phyloP scores from a whole-genome alignment of 2,113 vertebrate genomes.

The Ceyx margarethae region DNA sequence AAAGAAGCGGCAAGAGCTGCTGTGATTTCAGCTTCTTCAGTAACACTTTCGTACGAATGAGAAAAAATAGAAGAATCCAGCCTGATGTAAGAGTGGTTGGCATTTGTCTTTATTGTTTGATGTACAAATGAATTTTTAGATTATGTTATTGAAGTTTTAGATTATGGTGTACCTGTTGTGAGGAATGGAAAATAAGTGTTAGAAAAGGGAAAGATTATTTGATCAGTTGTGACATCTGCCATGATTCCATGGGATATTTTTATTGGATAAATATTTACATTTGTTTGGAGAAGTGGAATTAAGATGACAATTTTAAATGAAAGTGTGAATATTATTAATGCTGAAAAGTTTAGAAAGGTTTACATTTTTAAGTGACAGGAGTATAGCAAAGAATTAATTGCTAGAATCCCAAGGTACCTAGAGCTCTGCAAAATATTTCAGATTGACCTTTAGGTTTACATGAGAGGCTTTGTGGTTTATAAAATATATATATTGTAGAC shows the following conservation, averaged over 20 bases:
- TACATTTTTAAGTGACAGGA: background rate
- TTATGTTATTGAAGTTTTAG: background rate
- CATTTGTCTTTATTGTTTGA: background rate
- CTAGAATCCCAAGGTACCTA: background rate
- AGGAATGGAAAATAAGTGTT: background rate
- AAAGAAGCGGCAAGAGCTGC: background rate
- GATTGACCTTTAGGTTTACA: background rate
- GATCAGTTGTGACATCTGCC: background rate
- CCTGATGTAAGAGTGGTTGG: constrained; percentile 36
- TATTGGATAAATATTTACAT: background rate
- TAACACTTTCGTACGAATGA: constrained; percentile 22
- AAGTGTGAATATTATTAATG: background rate
- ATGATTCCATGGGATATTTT: background rate
- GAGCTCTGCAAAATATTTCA: background rate
- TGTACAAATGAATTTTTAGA: background rate
- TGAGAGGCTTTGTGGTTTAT: background rate
- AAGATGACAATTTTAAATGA: background rate
- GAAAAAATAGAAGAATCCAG: constrained; percentile 47
- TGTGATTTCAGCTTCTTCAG: constrained; percentile 44
- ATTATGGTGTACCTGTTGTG: background rate
- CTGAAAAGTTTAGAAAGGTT: background rate
- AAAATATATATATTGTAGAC: background rate
- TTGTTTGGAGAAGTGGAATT: background rate
- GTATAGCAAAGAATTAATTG: background rate
- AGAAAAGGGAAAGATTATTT: background rate